phyloP scores from a whole-genome alignment of 1,140 invertebrate genomes.

The Drosophila busckii region DNA sequence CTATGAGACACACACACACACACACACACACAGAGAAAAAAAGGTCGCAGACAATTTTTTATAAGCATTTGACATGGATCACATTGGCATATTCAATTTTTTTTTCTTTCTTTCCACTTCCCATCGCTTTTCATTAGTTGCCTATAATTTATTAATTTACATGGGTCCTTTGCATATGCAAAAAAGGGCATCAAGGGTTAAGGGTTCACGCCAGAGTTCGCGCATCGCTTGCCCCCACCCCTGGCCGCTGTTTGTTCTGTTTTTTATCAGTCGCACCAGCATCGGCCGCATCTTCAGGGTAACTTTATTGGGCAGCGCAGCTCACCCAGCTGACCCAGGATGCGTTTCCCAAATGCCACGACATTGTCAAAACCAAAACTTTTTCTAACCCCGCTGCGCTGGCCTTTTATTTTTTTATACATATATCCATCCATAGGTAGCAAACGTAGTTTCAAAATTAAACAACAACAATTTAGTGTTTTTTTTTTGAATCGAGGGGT shows the following conservation, averaged over 20 bases:
- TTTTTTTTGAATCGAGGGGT: too few species aligned
- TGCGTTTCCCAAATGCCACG: constrained; percentile 22
- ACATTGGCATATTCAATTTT: constrained; percentile 27
- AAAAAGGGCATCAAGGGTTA: constrained; percentile 21
- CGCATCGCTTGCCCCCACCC: constrained; percentile 3
- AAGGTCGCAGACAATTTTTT: constrained; percentile 67
- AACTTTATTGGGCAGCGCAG: constrained; percentile 59
- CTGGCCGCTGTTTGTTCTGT: constrained; percentile 1
- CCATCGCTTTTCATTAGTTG: constrained; percentile 61
- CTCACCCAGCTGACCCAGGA: constrained; percentile 52
- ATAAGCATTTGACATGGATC: constrained; percentile 59
- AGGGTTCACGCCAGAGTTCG: constrained; percentile 9
- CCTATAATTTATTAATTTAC: constrained; percentile 76
- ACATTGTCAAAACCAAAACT: constrained; percentile 38
- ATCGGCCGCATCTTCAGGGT: constrained; percentile 67
- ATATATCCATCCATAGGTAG: constrained; percentile 13
- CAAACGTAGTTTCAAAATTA: not conserved
- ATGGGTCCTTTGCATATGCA: constrained; percentile 65
- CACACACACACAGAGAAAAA: constrained; percentile 13
- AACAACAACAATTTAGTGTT: too few species aligned
- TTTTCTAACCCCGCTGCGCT: constrained; percentile 45
- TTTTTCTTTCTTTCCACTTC: constrained; percentile 12
- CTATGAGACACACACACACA: constrained; percentile 25
- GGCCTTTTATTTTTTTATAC: constrained; percentile 1
- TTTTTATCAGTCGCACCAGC: constrained; percentile 27